Evolutionary conservation across 2,113 vertebrate genomes (phyloP).

Genomic region (Xenopus laevis): DNA sequence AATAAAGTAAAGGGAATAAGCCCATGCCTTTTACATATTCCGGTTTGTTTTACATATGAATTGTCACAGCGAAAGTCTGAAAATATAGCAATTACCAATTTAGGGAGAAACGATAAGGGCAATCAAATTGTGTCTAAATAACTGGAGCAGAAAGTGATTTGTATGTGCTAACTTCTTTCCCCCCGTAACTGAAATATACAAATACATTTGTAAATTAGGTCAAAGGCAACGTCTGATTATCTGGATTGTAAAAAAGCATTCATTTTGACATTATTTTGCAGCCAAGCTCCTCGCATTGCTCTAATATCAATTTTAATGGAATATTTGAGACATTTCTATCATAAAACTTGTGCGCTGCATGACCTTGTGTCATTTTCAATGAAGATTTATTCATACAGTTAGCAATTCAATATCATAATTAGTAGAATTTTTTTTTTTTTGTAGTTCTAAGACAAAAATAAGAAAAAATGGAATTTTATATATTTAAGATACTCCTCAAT

Average conservation of each 20-base stretch:
- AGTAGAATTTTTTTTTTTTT: too few relatives aligned
- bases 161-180: slow-evolving; percentile 32
- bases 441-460: neutral
- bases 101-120: slow-evolving; percentile 29
- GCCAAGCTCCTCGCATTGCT: too few relatives aligned
- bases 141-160: slow-evolving; percentile 46
- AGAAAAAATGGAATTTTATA: too few relatives aligned
- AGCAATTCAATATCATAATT: too few relatives aligned
- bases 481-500: slow-evolving; percentile 41
- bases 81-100: slow-evolving; percentile 41
- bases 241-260: slow-evolving; percentile 31
- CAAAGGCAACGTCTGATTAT: slow-evolving; percentile 40
- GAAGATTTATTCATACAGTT: too few relatives aligned
- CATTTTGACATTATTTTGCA: slow-evolving; percentile 12
- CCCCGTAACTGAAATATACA: slow-evolving; percentile 19
- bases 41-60: slow-evolving; percentile 36
- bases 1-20: neutral
- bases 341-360: too few relatives aligned
- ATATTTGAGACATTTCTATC: too few relatives aligned
- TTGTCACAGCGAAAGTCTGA: slow-evolving; percentile 22
- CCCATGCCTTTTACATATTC: slow-evolving; percentile 17
- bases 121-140: slow-evolving; percentile 34
- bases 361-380: too few relatives aligned
- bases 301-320: too few relatives aligned
- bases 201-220: slow-evolving; percentile 41